Evolutionary conservation across 2,113 vertebrate species (phyloP).

Genomic region (Centrocercus urophasianus): DNA sequence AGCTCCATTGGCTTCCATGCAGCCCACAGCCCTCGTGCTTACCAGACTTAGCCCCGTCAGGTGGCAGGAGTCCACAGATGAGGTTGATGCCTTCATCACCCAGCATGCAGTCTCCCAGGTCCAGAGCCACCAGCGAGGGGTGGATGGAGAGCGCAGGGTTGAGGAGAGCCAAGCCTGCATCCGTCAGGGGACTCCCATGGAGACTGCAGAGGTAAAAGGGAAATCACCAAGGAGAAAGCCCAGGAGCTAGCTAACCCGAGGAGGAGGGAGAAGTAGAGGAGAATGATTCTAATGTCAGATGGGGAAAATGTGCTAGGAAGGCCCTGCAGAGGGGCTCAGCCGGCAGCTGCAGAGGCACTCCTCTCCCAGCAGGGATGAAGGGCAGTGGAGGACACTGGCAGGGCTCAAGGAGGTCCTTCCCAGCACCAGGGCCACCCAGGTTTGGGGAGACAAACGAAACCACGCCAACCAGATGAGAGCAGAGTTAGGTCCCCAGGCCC

Average conservation of each 20-base stretch:
- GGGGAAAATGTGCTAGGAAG: neutral
- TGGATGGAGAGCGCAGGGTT: slow-evolving; percentile 90
- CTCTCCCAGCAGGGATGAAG: neutral
- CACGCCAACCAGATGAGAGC: rapidly evolving
- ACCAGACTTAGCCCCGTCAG: slow-evolving; percentile 96
- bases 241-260: neutral
- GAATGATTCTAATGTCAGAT: neutral
- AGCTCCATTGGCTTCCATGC: neutral
- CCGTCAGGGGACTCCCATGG: slow-evolving; percentile 92
- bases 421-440: neutral
- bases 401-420: neutral
- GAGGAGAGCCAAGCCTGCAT: slow-evolving; percentile 89
- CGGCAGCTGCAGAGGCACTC: rapidly evolving
- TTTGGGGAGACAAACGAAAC: neutral
- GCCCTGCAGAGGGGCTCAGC: neutral
- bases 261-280: neutral
- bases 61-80: slow-evolving; percentile 94
- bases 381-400: neutral
- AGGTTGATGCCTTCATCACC: slow-evolving; percentile 92
- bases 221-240: neutral
- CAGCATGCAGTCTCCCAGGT: slow-evolving; percentile 95
- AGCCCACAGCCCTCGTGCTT: slow-evolving; percentile 52
- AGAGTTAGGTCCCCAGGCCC: neutral
- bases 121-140: slow-evolving; percentile 91
- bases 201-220: slow-evolving; percentile 80